phyloP scores from a whole-genome alignment of 2,113 vertebrate species.

The Piaya cayana region DNA sequence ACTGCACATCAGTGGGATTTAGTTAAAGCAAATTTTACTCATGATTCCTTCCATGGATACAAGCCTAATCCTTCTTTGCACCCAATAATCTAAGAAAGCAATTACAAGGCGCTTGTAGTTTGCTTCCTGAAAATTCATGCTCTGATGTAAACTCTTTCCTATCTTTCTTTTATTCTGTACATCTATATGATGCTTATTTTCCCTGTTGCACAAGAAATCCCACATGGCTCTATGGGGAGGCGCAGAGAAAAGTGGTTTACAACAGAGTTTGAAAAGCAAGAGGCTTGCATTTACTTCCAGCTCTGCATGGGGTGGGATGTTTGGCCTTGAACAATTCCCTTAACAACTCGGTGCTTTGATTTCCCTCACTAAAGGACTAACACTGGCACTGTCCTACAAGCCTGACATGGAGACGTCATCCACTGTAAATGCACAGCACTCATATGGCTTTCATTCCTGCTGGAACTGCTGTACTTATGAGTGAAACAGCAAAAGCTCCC shows the following conservation, averaged over 20 bases:
- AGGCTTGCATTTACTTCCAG: background rate
- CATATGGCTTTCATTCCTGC: background rate
- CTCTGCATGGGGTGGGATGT: background rate
- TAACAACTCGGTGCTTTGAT: background rate
- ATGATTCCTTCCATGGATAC: background rate
- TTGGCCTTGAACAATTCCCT: background rate
- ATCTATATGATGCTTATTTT: background rate
- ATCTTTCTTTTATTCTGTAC: background rate
- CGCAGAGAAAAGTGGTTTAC: background rate
- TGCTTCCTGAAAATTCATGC: background rate
- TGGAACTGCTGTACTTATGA: background rate
- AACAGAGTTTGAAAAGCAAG: background rate
- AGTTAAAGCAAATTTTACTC: background rate
- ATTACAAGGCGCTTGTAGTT: background rate
- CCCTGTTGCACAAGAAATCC: background rate
- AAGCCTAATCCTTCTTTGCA: background rate
- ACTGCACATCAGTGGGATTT: background rate
- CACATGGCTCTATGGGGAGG: rapidly evolving
- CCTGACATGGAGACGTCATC: rapidly evolving
- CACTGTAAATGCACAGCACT: background rate
- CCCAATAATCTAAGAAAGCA: background rate
- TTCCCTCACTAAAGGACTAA: background rate
- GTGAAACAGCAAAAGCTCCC: background rate
- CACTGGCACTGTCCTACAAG: rapidly evolving
- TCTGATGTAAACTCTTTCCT: background rate